A percentile compares a stretch with the other conserved stretches of the same genome.
Conservation (phyloP, 2,888 invertebrate genomes). For the Meliscaeva auricollis region DNA sequence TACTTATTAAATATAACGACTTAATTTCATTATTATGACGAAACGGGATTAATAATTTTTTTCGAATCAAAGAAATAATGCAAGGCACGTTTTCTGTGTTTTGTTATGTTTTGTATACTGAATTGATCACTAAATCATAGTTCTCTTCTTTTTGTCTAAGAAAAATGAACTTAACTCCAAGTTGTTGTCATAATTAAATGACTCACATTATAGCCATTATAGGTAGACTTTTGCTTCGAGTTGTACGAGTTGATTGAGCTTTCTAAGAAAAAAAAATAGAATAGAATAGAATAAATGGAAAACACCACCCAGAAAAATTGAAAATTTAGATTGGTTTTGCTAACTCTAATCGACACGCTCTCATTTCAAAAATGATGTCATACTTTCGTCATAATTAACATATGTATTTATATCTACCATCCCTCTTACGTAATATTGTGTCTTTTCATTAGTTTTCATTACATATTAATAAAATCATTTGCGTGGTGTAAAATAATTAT, state of each 20-base stretch:
- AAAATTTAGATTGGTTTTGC: neutral
- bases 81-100: no score
- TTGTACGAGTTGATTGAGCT: conserved; percentile 29
- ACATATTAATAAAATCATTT: neutral
- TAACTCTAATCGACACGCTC: neutral
- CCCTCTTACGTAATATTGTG: conserved; percentile 19
- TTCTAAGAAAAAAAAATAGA: neutral
- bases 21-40: no score
- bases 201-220: neutral
- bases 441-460: neutral
- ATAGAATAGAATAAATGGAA: conserved; percentile 14
- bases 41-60: no score
- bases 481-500: conserved; percentile 13
- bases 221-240: neutral
- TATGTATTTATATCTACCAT: neutral
- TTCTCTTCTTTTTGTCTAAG: neutral
- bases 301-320: neutral
- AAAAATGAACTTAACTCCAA: no score
- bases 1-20: no score
- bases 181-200: neutral
- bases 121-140: neutral
- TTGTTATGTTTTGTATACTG: no score
- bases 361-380: conserved; percentile 51
- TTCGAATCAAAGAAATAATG: no score
- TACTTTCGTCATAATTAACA: conserved; percentile 39